Base-by-base conservation (phyloP, 2,888 invertebrate genomes). In the Lysandra bellargus region DNA sequence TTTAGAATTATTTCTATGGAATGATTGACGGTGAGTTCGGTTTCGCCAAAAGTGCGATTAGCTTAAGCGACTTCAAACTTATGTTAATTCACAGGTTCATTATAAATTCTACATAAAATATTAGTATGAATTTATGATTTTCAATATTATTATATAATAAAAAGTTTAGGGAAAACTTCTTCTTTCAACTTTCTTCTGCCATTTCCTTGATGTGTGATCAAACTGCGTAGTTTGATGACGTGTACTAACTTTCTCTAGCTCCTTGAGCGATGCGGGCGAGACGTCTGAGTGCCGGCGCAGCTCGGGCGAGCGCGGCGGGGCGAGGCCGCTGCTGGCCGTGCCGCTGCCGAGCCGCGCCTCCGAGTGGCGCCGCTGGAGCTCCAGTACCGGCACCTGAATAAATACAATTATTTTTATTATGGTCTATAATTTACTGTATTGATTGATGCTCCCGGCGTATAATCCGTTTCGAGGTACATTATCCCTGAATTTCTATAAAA, bases 241-340 rank as follows among this genome's bases (percentile, higher is more conserved):
- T 44, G 44, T 44, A 23, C 88, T 92, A 95, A 98, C 98, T 96
- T 97, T 97, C 92, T 98, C 98, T n/a, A 98, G 95, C 89, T 98
- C 98, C 88, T 98, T 98, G 76, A 98, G 94, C 64, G 97, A 97
- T 2, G 98, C 98, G 17, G 98, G 98, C 14, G 98, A 98, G 2
- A 98, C 98, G 87, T 98, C 98, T 1, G 98, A 98, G 88, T 98
- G 98, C 61, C 98, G 92, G 33, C 98, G 95, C 9, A 98, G 92
- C 87, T 98, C 98, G 0, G 98, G 97, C 81, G 97, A 97, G 80
- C 98, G 95, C 0, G 98, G 98, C 14, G 97, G 98, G n/a, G 97
- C 97, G 53, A 98, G 93, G 2, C 96, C 97, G 49, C 95, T 90
- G 81, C 95, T 94, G 75, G 93, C 91, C 83, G 92, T 89, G 75